phyloP scores from a whole-genome alignment of 2,113 vertebrate species.

The Trichechus manatus region DNA sequence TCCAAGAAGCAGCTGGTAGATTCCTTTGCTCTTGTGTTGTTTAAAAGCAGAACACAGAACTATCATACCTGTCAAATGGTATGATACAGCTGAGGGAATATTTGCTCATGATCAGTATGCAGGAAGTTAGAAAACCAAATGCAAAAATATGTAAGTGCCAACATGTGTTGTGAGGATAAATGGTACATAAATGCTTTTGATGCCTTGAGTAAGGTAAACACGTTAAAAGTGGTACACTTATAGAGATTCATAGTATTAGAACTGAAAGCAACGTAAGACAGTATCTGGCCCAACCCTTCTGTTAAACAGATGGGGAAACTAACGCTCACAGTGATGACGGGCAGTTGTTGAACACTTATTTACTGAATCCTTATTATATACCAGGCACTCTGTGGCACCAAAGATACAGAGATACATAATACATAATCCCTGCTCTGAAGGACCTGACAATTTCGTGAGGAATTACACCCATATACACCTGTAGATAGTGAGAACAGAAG shows the following conservation, averaged over 20 bases:
- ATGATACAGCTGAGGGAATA: not conserved
- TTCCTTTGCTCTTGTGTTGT: slow-evolving; percentile 8
- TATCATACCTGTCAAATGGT: not conserved
- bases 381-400: not conserved
- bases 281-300: not conserved
- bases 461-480: not conserved
- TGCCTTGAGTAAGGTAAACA: not conserved
- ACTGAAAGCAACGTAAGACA: not conserved
- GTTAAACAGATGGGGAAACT: not conserved
- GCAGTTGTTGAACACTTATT: not conserved
- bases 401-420: not conserved
- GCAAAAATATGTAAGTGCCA: not conserved
- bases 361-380: not conserved
- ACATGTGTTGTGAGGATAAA: not conserved
- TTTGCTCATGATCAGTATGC: not conserved
- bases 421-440: not conserved
- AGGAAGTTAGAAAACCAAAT: not conserved
- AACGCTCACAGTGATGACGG: not conserved
- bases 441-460: not conserved
- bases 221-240: not conserved
- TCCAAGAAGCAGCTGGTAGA: not conserved
- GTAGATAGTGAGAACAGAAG: not conserved
- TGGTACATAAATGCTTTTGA: not conserved
- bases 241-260: not conserved
- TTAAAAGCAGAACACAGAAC: not conserved